Evolutionary conservation across 2,797 vertebrate species (phyloP), one percentile per base, ranked within the genome.

Genomic region (Malurus leucopterus): DNA sequence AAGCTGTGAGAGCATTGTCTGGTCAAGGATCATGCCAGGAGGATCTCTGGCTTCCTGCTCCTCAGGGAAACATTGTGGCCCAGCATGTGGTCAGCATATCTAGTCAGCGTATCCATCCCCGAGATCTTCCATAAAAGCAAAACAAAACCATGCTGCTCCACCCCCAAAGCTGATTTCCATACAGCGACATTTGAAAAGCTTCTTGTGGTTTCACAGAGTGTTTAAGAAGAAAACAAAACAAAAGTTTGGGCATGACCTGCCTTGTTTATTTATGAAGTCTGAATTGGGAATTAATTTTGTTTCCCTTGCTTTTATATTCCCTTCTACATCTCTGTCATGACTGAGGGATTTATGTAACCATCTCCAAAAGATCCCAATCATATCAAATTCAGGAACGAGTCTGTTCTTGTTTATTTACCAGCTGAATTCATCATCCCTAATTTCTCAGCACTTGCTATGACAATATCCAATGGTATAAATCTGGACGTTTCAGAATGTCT

Each of bases 231-330:
- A 88, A 93, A 92, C 73, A 90, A 91, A 93, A 50, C 34, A 57
- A 49, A 88, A 70, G 27, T 15, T 81, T 91, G 93, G 90, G 88
- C 76, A 57, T 0, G 0, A 67, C 59, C 63, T 58, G 29, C 21
- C 16, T 70, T 86, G 77, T 86, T 94, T 95, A 83, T 91, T 95
- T 93, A 76, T 86, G 51, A 73, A 70, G 50, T 84, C 85, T 88
- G 91, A 93, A 88, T 2, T 55, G 62, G 77, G 68, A 94, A 71
- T 34, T 82, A 64, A 59, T 82, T 93, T 72, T 92, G 27, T 62
- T 91, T 88, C 50, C 63, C 15, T 9, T 40, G 63, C 22, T 65
- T 86, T 91, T 50, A 13, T 43, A 29, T 72, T 67, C 53, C 27
- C 57, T 83, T 86, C 72, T 84, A 67, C 70, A 87, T 63, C 46